Evolutionary conservation across 2,888 invertebrate species (phyloP).

Genomic region (Trisateles emortualis): DNA sequence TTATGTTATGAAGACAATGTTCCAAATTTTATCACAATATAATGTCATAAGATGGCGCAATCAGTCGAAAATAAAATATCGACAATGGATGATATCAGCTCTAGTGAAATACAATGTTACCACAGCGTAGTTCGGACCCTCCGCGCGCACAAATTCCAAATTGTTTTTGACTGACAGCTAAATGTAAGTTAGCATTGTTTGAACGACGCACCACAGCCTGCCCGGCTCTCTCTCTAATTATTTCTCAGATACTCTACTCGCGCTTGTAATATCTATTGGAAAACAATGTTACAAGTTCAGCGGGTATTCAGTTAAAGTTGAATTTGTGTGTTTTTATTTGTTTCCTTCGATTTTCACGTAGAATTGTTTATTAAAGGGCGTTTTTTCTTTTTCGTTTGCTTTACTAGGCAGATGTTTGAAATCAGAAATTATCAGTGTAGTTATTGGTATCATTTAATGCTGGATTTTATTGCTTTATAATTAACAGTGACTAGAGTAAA

Average conservation of each 20-base stretch:
- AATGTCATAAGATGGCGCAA: too few species aligned
- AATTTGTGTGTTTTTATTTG: slow-evolving; percentile 2
- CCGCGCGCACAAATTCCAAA: slow-evolving; percentile 85
- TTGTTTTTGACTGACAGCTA: slow-evolving; percentile 88
- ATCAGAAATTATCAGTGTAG: too few species aligned
- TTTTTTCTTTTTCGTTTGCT: neutral
- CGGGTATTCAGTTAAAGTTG: slow-evolving; percentile 14
- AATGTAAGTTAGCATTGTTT: slow-evolving; percentile 87
- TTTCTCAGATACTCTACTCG: slow-evolving; percentile 59
- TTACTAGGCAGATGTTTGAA: too few species aligned
- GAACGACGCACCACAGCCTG: slow-evolving; percentile 80
- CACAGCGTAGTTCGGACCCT: slow-evolving; percentile 73
- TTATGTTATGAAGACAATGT: neutral
- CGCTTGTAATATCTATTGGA: slow-evolving; percentile 35
- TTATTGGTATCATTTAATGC: too few species aligned
- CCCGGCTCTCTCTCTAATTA: slow-evolving; percentile 82
- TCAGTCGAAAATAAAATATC: slow-evolving; percentile 2
- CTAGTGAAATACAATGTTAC: slow-evolving; percentile 65
- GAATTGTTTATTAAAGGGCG: neutral
- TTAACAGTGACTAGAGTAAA: too few species aligned
- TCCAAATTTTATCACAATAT: too few species aligned
- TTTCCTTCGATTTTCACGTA: neutral
- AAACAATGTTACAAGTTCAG: slow-evolving; percentile 31
- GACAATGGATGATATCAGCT: slow-evolving; percentile 54
- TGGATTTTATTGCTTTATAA: too few species aligned